Evolutionary conservation across 2,113 vertebrate genomes (phyloP).

Genomic region (Callocephalon fimbriatum): DNA sequence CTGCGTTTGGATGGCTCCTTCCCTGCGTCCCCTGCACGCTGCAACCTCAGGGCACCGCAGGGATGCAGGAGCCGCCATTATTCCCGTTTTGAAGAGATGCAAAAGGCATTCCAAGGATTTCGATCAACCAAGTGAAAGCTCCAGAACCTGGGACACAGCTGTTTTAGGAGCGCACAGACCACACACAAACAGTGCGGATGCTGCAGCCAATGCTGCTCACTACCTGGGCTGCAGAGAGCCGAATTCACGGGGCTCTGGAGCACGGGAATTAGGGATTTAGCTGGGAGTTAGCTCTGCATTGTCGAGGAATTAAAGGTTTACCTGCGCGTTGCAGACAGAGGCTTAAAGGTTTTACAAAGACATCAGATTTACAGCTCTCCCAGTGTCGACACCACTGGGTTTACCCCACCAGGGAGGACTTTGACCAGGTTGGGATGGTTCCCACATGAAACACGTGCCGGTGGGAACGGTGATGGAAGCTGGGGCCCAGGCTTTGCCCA

Average conservation of each 20-base stretch:
- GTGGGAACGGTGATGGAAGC: not conserved
- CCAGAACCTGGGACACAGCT: not conserved
- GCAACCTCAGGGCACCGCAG: not conserved
- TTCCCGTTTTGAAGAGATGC: not conserved
- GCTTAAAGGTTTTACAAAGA: constrained; percentile 25
- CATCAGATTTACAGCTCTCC: constrained; percentile 7
- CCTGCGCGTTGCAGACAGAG: not conserved
- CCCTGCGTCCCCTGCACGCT: rapidly evolving
- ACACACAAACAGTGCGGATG: rapidly evolving
- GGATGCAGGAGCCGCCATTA: rapidly evolving
- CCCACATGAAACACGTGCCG: not conserved
- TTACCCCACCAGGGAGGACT: constrained; percentile 41
- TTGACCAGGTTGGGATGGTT: not conserved
- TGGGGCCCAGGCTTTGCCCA: not conserved
- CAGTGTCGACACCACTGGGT: constrained; percentile 9
- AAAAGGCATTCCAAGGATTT: not conserved
- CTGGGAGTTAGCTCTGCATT: constrained; percentile 18
- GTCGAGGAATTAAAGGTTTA: constrained; percentile 62
- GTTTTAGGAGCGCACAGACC: not conserved
- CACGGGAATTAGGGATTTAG: not conserved
- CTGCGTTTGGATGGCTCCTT: not conserved
- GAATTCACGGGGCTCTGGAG: rapidly evolving
- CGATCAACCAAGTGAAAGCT: not conserved
- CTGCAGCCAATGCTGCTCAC: not conserved
- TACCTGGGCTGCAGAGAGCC: not conserved